Evolutionary conservation across 2,888 invertebrate species (phyloP).

Genomic region (Caenorhabditis sp.): DNA sequence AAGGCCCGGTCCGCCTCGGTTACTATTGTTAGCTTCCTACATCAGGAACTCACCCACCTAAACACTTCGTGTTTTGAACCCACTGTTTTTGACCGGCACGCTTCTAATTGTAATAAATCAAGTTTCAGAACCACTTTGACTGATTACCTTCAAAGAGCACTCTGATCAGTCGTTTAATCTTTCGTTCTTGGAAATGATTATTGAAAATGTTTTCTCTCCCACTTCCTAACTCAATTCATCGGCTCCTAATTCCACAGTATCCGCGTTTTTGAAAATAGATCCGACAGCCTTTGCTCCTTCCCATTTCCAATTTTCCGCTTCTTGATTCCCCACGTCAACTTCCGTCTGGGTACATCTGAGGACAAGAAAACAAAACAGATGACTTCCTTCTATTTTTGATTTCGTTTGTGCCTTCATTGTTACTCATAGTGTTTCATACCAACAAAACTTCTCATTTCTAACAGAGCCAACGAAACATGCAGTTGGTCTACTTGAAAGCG

Average conservation of each 20-base stretch:
- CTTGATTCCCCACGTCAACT: not conserved
- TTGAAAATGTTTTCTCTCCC: slow-evolving; percentile 18
- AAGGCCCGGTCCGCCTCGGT: not conserved
- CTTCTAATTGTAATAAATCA: too few relatives aligned
- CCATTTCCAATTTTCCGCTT: not conserved
- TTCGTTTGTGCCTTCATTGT: too few relatives aligned
- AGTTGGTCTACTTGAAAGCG: slow-evolving; percentile 49
- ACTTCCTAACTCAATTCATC: slow-evolving; percentile 9
- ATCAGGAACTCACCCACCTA: not conserved
- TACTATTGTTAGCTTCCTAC: not conserved
- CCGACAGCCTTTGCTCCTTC: not conserved
- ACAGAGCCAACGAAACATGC: not conserved
- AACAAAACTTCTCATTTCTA: not conserved
- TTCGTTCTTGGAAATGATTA: slow-evolving; percentile 1
- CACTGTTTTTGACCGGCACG: not conserved
- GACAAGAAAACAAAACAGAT: not conserved
- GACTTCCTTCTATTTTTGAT: slow-evolving; percentile 6
- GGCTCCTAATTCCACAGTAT: slow-evolving; percentile 21
- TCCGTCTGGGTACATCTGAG: too few relatives aligned
- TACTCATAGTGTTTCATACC: slow-evolving; percentile 7
- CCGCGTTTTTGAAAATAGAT: slow-evolving; percentile 4
- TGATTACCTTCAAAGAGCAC: slow-evolving; percentile 24
- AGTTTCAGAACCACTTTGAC: slow-evolving; percentile 26
- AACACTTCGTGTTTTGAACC: not conserved
- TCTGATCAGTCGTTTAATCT: slow-evolving; percentile 7